A percentile compares a stretch with the other conserved stretches of the same genome.
Evolutionary conservation across 1,140 invertebrate genomes (phyloP).

Genomic region (Trachymyrmex cornetzi): DNA sequence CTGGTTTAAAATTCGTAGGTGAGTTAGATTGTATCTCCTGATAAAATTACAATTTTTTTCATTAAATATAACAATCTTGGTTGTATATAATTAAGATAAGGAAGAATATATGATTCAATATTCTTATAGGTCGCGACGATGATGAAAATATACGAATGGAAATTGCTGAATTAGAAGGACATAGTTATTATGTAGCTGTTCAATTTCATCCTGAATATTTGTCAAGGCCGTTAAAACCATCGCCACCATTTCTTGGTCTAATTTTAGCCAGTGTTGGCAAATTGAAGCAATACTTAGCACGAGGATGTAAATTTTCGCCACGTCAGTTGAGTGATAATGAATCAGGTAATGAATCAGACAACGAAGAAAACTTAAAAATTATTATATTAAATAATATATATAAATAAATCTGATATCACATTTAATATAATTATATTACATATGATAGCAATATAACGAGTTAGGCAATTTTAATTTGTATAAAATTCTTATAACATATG

Average conservation of each 20-base stretch:
- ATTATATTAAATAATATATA: background rate
- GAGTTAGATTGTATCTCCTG: slow-evolving; percentile 69
- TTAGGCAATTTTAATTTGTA: background rate
- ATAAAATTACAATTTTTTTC: slow-evolving; percentile 5
- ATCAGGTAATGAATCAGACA: slow-evolving; percentile 86
- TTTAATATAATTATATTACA: slow-evolving; percentile 1
- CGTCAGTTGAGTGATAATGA: slow-evolving; percentile 90
- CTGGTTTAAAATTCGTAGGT: slow-evolving; percentile 97
- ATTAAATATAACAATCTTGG: background rate
- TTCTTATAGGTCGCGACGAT: slow-evolving; percentile 88
- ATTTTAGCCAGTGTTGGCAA: slow-evolving; percentile 95
- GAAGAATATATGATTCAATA: background rate
- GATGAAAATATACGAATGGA: slow-evolving; percentile 94
- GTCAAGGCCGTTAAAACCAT: slow-evolving; percentile 96
- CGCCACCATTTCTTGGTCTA: slow-evolving; percentile 97
- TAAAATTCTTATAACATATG: background rate
- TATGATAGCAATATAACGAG: background rate
- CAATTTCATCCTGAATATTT: slow-evolving; percentile 99
- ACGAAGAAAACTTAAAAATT: background rate
- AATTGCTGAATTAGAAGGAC: slow-evolving; percentile 91
- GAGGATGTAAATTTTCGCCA: slow-evolving; percentile 91
- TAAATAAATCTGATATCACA: slow-evolving; percentile 8
- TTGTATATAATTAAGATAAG: background rate
- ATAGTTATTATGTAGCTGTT: slow-evolving; percentile 97
- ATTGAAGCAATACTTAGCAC: slow-evolving; percentile 90